These are phyloP conservation scores for Penaeus japonicus DNA, from an alignment of 1,140 invertebrate genomes.

Conservation along the genomic window DNA sequence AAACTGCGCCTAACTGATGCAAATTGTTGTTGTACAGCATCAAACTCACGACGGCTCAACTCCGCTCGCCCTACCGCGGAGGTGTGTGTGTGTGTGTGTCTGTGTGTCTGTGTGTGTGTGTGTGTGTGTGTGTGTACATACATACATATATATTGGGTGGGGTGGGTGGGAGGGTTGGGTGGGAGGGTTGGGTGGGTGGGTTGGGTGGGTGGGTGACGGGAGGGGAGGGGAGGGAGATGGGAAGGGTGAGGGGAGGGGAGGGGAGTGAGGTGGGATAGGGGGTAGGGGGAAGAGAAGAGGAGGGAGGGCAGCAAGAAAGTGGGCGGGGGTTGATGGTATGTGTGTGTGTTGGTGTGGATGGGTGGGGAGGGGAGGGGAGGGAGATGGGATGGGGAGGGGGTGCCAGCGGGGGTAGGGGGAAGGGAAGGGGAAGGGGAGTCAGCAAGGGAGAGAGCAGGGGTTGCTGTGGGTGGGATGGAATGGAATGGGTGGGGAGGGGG, in stretches of 20 bases:
- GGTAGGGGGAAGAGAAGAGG: neutral
- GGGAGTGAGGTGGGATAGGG: neutral
- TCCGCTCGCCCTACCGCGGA: neutral
- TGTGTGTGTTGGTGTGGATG: neutral
- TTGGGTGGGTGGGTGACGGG: neutral
- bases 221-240: neutral
- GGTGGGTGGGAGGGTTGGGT: neutral
- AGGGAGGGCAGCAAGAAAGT: neutral
- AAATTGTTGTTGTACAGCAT: too few relatives aligned
- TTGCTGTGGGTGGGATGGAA: too few relatives aligned
- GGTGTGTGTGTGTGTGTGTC: neutral
- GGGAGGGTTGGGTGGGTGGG: neutral
- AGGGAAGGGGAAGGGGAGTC: neutral
- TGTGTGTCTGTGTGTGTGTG: neutral
- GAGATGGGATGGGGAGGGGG: neutral
- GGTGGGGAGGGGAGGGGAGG: neutral
- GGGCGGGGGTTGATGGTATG: neutral
- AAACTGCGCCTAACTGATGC: too few relatives aligned
- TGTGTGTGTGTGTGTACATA: neutral
- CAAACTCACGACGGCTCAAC: too few relatives aligned
- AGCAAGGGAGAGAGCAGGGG: neutral
- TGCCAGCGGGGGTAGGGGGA: neutral
- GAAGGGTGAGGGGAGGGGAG: neutral
- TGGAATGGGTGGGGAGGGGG: neutral
- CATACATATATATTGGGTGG: neutral